phyloP scores from a whole-genome alignment of 2,113 vertebrate species.

The Numida meleagris region DNA sequence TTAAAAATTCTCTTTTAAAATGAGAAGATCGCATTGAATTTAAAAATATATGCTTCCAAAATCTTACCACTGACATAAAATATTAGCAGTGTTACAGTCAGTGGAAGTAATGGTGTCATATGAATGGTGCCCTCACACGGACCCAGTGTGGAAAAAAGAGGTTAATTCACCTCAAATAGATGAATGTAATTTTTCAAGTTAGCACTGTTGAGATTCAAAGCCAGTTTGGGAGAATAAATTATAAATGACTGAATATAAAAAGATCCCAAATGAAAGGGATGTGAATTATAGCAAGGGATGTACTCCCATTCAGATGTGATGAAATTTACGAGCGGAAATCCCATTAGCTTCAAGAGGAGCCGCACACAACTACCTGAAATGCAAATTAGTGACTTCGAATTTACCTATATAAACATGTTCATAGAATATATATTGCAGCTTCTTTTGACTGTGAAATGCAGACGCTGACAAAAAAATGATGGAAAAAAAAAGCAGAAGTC shows the following conservation, averaged over 20 bases:
- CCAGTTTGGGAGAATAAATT: constrained; percentile 18
- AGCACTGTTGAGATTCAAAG: not conserved
- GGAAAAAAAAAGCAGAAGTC: not conserved
- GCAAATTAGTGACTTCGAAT: not conserved
- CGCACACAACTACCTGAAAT: not conserved
- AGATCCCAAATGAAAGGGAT: not conserved
- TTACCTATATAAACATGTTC: not conserved
- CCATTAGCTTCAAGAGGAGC: not conserved
- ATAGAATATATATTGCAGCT: not conserved
- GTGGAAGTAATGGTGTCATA: not conserved
- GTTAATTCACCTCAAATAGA: constrained; percentile 13
- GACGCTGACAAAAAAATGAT: not conserved
- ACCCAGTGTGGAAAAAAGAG: not conserved
- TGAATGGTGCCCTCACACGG: not conserved
- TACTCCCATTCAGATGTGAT: not conserved
- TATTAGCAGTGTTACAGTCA: not conserved
- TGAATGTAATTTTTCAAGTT: constrained; percentile 17
- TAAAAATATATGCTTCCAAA: not conserved
- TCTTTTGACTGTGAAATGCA: not conserved
- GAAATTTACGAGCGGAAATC: not conserved
- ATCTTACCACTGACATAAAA: not conserved
- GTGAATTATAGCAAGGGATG: not conserved
- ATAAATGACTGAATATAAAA: not conserved
- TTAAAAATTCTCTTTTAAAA: not conserved
- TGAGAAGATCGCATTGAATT: not conserved